phyloP scores from a whole-genome alignment of 2,888 invertebrate genomes.

The Choreutis nemorana region DNA sequence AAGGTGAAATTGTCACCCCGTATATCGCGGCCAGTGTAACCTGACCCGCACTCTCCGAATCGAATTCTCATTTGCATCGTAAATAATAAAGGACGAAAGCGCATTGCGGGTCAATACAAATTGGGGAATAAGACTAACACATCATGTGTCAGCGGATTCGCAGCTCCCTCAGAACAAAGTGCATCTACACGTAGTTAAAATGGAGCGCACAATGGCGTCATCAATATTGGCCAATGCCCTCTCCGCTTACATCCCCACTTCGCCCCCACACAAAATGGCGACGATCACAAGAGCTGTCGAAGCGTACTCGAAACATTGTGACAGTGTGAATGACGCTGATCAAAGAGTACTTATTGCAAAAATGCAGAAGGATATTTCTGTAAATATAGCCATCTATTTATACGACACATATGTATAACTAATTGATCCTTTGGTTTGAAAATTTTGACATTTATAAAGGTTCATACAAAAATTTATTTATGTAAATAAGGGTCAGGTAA shows the following conservation, averaged over 20 bases:
- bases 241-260: constrained; percentile 12
- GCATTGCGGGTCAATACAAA: constrained; percentile 17
- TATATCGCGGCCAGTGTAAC: constrained; percentile 21
- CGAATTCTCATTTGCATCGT: constrained; percentile 2
- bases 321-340: constrained; percentile 12
- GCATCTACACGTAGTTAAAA: constrained; percentile 53
- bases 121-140: constrained; percentile 36
- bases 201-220: constrained; percentile 35
- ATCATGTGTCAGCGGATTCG: constrained; percentile 52
- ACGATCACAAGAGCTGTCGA: constrained; percentile 19
- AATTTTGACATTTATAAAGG: too few relatives aligned
- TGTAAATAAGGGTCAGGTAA: too few relatives aligned
- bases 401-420: too few relatives aligned
- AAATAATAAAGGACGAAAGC: constrained; percentile 3
- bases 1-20: constrained; percentile 18
- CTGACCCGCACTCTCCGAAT: constrained; percentile 18
- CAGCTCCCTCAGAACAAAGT: constrained; percentile 45
- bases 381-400: too few relatives aligned
- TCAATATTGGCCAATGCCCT: constrained; percentile 37
- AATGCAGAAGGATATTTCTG: too few relatives aligned
- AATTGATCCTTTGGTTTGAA: too few relatives aligned
- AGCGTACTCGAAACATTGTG: constrained; percentile 22
- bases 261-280: constrained; percentile 27
- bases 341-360: too few relatives aligned
- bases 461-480: too few relatives aligned